phyloP scores from a whole-genome alignment of 2,113 vertebrate genomes.

The Grammomys dolichurus region DNA sequence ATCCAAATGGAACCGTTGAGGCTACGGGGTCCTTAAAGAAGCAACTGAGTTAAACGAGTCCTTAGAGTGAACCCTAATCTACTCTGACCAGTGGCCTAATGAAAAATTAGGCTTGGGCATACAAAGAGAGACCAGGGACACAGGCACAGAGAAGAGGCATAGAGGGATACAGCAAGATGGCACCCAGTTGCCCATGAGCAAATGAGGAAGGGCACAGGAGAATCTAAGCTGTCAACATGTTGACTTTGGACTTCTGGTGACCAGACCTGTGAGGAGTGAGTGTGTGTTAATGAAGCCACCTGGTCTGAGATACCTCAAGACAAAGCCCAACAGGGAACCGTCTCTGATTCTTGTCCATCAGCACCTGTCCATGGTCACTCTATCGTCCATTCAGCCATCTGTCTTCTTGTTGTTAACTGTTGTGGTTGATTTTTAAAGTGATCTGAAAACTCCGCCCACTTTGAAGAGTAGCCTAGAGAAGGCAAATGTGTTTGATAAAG shows the following conservation, averaged over 20 bases:
- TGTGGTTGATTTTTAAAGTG: slow-evolving; percentile 7
- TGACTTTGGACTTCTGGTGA: neutral
- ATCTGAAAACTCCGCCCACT: neutral
- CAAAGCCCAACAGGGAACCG: neutral
- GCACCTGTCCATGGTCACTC: neutral
- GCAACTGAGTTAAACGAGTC: neutral
- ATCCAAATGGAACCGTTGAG: neutral
- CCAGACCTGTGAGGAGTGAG: neutral
- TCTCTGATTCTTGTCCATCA: rapidly evolving
- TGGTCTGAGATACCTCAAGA: neutral
- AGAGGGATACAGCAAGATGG: neutral
- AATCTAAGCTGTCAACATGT: neutral
- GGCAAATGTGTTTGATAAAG: neutral
- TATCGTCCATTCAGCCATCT: neutral
- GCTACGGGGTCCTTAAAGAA: neutral
- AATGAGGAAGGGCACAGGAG: neutral
- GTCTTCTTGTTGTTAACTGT: neutral
- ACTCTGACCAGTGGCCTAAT: neutral
- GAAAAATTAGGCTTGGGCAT: neutral
- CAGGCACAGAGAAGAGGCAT: neutral
- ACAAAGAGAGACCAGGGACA: neutral
- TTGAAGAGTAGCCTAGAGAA: neutral
- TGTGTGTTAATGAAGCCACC: neutral
- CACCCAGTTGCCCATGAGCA: neutral
- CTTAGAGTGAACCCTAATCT: neutral